Base-by-base conservation (phyloP, 2,888 invertebrate species). In the Zelleria hepariella region DNA sequence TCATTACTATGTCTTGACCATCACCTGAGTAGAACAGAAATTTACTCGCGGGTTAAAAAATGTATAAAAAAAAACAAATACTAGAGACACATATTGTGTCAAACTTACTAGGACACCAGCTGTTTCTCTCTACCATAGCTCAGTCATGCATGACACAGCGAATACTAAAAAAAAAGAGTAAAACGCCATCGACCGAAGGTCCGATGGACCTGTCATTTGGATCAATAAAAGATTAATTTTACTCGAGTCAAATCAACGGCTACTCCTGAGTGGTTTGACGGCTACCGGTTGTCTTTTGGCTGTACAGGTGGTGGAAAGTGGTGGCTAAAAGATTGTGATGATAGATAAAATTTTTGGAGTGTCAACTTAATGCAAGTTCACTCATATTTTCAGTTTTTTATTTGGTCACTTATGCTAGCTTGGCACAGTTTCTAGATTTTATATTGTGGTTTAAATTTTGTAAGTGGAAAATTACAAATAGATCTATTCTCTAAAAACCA, bases 141-240 rank as follows among this genome's bases (percentile, higher is more conserved):
- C 54, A 49, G 42, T 25, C 47, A 20, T 48, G 25, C n/a, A 55
- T 60, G 60, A 60, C 51, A 18, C 48, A 55, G 55, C 60, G 48
- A 55, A 23, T 27, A 20, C 56, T 20, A 27, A 52, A 25, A 27
- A 42, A 23, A 1, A 20, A 32, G 20, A 8, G 32, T 20, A 55
- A 55, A 55, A 32, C n/a, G 21, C n/a, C 18, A 20, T 20, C 24
- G 21, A 10, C 32, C 32, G 32, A 42, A 55, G 55, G 55, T 57
- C 57, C 49, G 42, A 49, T 26, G 48, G 52, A 26, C 32, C 60
- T 58, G 61, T 61, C 61, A 61, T 61, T 59, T 58, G 58, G 61
- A 61, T 61, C 66, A 65, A 66, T 65, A 65, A 60, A 59, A 61
- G 65, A 65, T 66, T 66, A 66, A 59, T 62, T 61, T 57, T 53